These are phyloP conservation scores for Epizoanthus rinbou DNA, from an alignment of 92 coral and sea anemone species.

Conservation along the genomic window DNA sequence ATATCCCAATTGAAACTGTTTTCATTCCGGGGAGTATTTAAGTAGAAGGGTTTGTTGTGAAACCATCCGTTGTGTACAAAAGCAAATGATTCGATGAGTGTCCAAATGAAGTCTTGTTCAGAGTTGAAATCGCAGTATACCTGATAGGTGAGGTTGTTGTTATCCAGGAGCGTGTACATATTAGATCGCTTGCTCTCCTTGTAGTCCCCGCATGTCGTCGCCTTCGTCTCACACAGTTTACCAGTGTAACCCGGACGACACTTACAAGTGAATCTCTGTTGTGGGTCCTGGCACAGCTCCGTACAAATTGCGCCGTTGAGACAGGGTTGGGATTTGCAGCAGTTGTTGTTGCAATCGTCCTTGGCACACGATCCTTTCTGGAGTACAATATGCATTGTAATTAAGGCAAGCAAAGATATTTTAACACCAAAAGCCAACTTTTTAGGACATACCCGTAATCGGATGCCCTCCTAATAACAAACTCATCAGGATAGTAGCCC, in stretches of 20 bases:
- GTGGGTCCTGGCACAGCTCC: not conserved
- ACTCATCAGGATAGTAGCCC: too few relatives aligned
- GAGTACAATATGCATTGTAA: too few relatives aligned
- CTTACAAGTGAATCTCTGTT: not conserved
- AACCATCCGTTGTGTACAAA: not conserved
- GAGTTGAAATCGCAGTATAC: not conserved
- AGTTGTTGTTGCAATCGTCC: not conserved
- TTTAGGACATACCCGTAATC: too few relatives aligned
- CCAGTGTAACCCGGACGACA: not conserved
- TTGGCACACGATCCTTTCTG: not conserved
- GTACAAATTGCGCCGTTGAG: not conserved
- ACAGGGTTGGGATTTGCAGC: not conserved
- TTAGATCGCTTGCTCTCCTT: too few relatives aligned
- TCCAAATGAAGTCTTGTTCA: not conserved
- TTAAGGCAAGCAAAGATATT: too few relatives aligned
- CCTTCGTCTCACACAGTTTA: not conserved
- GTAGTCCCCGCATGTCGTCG: too few relatives aligned
- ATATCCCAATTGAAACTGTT: not conserved
- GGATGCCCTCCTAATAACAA: too few relatives aligned
- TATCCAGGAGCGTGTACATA: too few relatives aligned
- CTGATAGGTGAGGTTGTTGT: not conserved
- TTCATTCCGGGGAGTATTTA: not conserved
- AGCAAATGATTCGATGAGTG: not conserved
- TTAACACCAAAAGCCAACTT: too few relatives aligned
- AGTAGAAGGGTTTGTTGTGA: not conserved